These are phyloP conservation scores for Pelobates cultripes DNA, from an alignment of 2,797 vertebrate genomes.

Conservation along the genomic window DNA sequence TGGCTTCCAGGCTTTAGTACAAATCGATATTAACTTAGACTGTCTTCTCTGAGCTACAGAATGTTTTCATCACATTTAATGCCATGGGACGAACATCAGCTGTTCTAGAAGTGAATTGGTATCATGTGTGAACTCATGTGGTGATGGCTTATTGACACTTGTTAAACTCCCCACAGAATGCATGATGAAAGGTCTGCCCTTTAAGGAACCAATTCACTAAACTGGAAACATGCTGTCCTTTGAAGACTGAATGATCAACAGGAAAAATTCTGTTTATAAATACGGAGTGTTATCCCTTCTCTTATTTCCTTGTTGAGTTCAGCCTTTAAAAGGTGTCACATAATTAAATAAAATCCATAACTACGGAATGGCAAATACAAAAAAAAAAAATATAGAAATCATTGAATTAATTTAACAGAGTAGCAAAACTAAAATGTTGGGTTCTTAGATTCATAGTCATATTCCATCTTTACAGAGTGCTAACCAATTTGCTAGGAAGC, in stretches of 20 bases:
- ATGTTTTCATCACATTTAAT: neutral
- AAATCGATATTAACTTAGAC: neutral
- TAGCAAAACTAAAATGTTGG: no score
- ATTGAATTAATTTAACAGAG: no score
- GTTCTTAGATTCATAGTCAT: no score
- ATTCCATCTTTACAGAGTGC: no score
- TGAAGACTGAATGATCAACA: neutral
- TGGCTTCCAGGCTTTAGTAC: neutral
- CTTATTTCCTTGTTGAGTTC: no score
- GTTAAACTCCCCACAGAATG: neutral
- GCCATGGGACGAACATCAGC: neutral
- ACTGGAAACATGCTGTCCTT: neutral
- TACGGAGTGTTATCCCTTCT: no score
- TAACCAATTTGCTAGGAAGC: no score
- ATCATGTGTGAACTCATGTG: neutral
- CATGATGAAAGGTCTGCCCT: conserved; percentile 7
- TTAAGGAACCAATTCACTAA: neutral
- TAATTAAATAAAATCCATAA: no score
- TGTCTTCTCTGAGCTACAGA: neutral
- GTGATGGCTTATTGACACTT: neutral
- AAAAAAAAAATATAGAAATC: no score
- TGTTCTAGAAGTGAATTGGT: neutral
- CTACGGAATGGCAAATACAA: no score
- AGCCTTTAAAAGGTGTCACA: no score
- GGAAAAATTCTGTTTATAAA: neutral